These are phyloP conservation scores for Ochropacha duplaris DNA, from an alignment of 2,888 invertebrate genomes.

Conservation along the genomic window DNA sequence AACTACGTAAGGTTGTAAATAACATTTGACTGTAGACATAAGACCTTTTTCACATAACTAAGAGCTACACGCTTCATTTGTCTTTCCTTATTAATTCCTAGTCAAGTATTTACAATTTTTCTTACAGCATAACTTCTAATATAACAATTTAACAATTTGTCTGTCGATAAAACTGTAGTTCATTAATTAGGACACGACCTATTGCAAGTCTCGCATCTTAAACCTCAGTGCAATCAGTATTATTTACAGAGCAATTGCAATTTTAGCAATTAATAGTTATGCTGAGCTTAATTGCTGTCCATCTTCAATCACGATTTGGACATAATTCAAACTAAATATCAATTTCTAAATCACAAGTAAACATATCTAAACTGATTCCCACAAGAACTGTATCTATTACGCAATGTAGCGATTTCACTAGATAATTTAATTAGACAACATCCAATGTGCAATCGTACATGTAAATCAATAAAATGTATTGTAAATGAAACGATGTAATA, in stretches of 20 bases:
- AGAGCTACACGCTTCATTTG: too few species aligned
- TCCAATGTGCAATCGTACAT: background rate
- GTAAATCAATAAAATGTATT: background rate
- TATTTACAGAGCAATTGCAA: background rate
- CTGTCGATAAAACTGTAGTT: background rate
- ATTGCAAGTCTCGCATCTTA: background rate
- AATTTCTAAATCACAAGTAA: slow-evolving; percentile 7
- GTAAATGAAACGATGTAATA: slow-evolving; percentile 11
- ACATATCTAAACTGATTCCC: background rate
- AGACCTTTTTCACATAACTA: too few species aligned
- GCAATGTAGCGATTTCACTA: slow-evolving; percentile 11
- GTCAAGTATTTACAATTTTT: too few species aligned
- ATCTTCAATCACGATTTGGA: slow-evolving; percentile 2
- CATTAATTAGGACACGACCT: background rate
- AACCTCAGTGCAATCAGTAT: background rate
- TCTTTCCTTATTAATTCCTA: too few species aligned
- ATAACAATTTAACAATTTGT: background rate
- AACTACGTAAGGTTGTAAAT: too few species aligned
- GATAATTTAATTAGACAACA: slow-evolving; percentile 3
- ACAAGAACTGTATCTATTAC: slow-evolving; percentile 12
- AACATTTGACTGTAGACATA: too few species aligned
- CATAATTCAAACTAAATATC: slow-evolving; percentile 4
- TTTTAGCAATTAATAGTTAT: background rate
- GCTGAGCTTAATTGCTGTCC: background rate
- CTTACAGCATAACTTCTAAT: background rate